Evolutionary conservation across 2,113 vertebrate genomes (phyloP).

Genomic region (Scomber scombrus): DNA sequence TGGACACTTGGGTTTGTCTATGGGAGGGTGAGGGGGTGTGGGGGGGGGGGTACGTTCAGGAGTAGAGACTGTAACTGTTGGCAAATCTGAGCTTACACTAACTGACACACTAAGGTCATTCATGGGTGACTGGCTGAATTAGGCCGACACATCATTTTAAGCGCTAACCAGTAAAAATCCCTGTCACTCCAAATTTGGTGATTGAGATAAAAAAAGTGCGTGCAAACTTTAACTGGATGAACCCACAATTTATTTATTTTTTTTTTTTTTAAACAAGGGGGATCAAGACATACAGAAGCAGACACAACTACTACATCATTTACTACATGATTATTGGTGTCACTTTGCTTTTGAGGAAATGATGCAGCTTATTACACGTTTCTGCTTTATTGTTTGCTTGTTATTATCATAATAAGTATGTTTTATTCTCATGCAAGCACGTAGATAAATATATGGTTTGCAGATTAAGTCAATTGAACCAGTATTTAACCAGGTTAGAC

Average conservation of each 20-base stretch:
- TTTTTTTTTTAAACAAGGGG: too few relatives aligned
- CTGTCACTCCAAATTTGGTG: background rate
- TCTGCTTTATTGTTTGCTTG: background rate
- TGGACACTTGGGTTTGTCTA: background rate
- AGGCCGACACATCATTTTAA: background rate
- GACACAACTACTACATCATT: too few relatives aligned
- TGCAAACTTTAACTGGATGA: background rate
- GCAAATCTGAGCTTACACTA: constrained; percentile 37
- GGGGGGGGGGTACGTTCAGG: background rate
- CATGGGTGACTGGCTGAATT: constrained; percentile 17
- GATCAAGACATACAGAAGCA: too few relatives aligned
- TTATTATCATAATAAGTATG: background rate
- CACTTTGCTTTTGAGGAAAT: too few relatives aligned
- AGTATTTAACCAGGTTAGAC: background rate
- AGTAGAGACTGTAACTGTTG: background rate
- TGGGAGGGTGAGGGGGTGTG: background rate
- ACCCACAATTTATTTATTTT: too few relatives aligned
- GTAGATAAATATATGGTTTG: too few relatives aligned
- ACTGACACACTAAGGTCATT: constrained; percentile 6
- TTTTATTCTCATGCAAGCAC: background rate
- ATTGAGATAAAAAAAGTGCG: background rate
- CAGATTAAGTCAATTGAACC: background rate
- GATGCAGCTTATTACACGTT: too few relatives aligned
- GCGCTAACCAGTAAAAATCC: background rate
- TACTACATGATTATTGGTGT: too few relatives aligned